Base-by-base conservation (phyloP, 2,888 invertebrate species). In the Polydrusus cervinus region DNA sequence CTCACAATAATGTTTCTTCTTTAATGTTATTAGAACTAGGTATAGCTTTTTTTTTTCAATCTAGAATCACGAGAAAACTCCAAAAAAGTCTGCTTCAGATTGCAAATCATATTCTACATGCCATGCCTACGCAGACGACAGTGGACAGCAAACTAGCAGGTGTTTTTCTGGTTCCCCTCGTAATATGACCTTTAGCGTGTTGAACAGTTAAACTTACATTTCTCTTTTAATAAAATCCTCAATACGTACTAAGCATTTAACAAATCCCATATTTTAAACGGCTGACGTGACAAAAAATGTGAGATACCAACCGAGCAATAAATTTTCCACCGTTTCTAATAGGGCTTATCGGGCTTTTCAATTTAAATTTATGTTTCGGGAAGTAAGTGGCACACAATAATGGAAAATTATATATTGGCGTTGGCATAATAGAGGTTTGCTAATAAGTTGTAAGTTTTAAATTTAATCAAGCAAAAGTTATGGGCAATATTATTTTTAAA, bases 231-330 rank as follows among this genome's bases (percentile, higher is more conserved):
- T 43, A 43, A 43, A 51, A 18, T 5, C 20, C 25, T 20, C 16
- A 3, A 25, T 8, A 18, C 18, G 34, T 10, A 18, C 11, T 25
- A 18, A 51, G 9, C 51, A 20, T 20, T 51, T 51, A 20, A 20
- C 18, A 20, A 18, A 51, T 51, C 51, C 20, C 51, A 51, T 49
- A 49, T 49, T 49, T 49, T 49, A 49, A 16, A 16, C 51, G 18
- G 51, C 11, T 51, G 20, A 20, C 20, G 51, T 51, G 16, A 20
- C 51, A 51, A 51, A 51, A 51, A 51, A 20, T 51, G 1, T 51
- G 51, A 11, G 20, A 51, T 49, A 49, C 6, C 14, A 16, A 9
- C 51, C 1, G 3, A 20, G 20, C 20, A 9, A 51, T 51, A 51
- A 51, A 51, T 51, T 51, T 51, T 3, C 11, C 20, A 51, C 51